These are phyloP conservation scores for Sphaerophoria rueppellii DNA, from an alignment of 2,888 invertebrate genomes.

Conservation along the genomic window DNA sequence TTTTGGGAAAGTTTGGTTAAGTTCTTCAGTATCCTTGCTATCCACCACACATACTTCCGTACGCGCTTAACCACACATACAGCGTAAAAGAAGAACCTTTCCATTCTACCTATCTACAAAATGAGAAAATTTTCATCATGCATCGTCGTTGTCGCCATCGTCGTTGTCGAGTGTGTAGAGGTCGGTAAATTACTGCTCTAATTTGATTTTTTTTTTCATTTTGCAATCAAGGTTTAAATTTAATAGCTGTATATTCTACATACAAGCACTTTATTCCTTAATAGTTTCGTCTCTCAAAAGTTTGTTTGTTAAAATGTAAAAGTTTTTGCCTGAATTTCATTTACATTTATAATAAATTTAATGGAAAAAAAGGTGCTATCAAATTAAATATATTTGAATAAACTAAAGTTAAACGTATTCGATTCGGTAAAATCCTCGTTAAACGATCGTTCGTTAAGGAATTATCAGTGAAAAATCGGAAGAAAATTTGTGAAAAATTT, in stretches of 20 bases:
- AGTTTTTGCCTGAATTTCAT: neutral
- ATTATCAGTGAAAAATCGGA: neutral
- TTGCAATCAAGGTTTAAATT: constrained; percentile 38
- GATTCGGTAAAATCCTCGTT: neutral
- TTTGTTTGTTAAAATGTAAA: neutral
- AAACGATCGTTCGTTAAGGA: too few relatives aligned
- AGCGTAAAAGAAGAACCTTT: constrained; percentile 45
- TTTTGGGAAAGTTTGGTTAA: constrained; percentile 30
- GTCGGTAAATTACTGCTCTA: constrained; percentile 67
- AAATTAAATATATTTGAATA: neutral
- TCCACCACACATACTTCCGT: constrained; percentile 57
- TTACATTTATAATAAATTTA: neutral
- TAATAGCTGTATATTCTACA: neutral
- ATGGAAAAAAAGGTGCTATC: neutral
- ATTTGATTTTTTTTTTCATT: constrained; percentile 50
- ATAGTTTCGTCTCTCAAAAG: neutral
- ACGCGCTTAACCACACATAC: constrained; percentile 40
- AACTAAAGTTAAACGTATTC: neutral
- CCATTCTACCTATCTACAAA: constrained; percentile 25
- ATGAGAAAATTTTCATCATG: constrained; percentile 61
- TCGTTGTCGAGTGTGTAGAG: constrained; percentile 69
- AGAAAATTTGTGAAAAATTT: constrained; percentile 32
- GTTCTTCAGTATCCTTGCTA: constrained; percentile 45
- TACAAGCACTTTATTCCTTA: too few relatives aligned
- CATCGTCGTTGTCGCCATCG: constrained; percentile 62